A percentile compares a stretch with the other conserved stretches of the same genome.
These are phyloP conservation scores for Pardosa pseudoannulata DNA, from an alignment of 2,888 invertebrate genomes.

Conservation along the genomic window DNA sequence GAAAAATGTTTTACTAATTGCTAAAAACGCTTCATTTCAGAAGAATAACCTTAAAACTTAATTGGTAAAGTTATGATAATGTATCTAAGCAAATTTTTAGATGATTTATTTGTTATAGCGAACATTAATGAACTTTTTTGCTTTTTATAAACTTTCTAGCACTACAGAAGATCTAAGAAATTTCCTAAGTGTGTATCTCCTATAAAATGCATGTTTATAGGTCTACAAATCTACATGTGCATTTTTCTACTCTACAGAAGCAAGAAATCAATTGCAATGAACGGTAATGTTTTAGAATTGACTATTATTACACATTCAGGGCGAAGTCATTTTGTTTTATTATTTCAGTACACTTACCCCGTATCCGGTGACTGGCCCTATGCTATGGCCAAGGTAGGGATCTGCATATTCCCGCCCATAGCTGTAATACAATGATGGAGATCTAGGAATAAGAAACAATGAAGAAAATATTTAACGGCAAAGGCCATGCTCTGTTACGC, in stretches of 20 bases:
- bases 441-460: slow-evolving; percentile 73
- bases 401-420: slow-evolving; percentile 92
- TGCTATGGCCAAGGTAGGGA: slow-evolving; percentile 94
- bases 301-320: slow-evolving; percentile 48
- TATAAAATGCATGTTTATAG: background rate
- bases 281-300: slow-evolving; percentile 23
- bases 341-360: slow-evolving; percentile 84
- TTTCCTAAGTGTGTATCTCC: too few relatives aligned
- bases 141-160: too few relatives aligned
- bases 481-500: slow-evolving; percentile 54
- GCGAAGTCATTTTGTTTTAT: slow-evolving; percentile 39
- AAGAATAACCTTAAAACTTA: too few relatives aligned
- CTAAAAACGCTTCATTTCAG: too few relatives aligned
- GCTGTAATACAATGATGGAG: slow-evolving; percentile 79
- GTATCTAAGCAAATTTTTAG: too few relatives aligned
- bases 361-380: slow-evolving; percentile 97
- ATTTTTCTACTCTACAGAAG: background rate
- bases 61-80: too few relatives aligned
- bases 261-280: background rate
- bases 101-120: too few relatives aligned
- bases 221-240: background rate
- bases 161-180: too few relatives aligned
- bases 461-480: slow-evolving; percentile 71
- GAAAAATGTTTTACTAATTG: too few relatives aligned
- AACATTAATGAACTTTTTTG: too few relatives aligned